These are phyloP conservation scores for Progne subis DNA, from an alignment of 2,113 vertebrate genomes.

Conservation along the genomic window DNA sequence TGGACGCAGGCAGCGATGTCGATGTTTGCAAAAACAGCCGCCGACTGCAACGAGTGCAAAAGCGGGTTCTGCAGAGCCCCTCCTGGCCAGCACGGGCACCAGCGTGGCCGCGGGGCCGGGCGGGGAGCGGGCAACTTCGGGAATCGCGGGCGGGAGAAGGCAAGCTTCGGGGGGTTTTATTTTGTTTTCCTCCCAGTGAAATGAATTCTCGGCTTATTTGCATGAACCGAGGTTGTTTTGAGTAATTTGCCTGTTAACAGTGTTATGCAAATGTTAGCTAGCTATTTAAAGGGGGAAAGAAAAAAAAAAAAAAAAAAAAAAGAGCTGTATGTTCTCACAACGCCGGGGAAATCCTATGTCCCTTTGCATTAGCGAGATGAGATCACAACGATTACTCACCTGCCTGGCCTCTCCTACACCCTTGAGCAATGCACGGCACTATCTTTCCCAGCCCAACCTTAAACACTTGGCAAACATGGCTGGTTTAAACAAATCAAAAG, in stretches of 20 bases:
- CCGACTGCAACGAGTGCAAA: neutral
- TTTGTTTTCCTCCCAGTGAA: neutral
- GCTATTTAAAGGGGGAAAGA: neutral
- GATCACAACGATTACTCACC: conserved; percentile 63
- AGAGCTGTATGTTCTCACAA: neutral
- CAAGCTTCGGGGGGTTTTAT: neutral
- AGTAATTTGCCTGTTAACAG: conserved; percentile 10
- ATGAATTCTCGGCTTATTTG: conserved; percentile 1
- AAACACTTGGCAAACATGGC: conserved; percentile 47
- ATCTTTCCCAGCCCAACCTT: conserved; percentile 39
- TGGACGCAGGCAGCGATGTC: conserved; percentile 16
- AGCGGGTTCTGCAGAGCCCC: neutral
- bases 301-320: neutral
- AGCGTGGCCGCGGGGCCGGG: neutral
- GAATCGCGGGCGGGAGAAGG: neutral
- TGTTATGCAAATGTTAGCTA: conserved; percentile 22
- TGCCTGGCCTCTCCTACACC: conserved; percentile 58
- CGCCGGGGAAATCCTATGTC: conserved; percentile 39
- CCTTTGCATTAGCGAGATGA: conserved; percentile 45
- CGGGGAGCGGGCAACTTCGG: neutral
- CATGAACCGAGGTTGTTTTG: neutral
- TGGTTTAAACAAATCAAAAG: conserved; percentile 50
- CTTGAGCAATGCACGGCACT: conserved; percentile 16
- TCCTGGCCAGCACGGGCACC: neutral
- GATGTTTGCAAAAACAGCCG: conserved; percentile 33